Base-by-base conservation (phyloP, 2,888 invertebrate species). In the Dione juno region DNA sequence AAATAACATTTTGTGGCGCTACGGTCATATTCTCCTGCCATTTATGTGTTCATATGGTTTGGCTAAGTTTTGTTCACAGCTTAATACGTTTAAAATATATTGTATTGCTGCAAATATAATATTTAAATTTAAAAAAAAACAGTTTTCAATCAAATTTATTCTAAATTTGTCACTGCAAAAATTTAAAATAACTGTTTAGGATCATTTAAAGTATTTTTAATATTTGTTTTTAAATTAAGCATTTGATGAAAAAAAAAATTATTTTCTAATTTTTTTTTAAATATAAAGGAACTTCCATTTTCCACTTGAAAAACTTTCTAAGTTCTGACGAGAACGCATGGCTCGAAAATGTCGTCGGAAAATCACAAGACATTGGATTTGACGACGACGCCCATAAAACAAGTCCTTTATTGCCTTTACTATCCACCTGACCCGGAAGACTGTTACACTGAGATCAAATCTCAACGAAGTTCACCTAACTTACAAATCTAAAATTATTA, bases 351-450 rank as follows among this genome's bases (percentile, higher is more conserved):
- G 73, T 66, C 54, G 66, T 67, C 52, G 43, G 80, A 78, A 79
- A 82, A 82, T 82, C 80, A 82, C 82, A 84, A 77, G 77, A 75
- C 75, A 77, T 77, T 67, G 74, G 73, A 75, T 88, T 88, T 88
- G 85, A 88, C 84, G 81, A 77, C 76, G 84, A 85, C 81, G 80
- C 79, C 80, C 82, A 83, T 90, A 90, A 90, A 90, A 85, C 83
- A 83, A 85, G 82, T 83, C 82, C 86, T 89, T 90, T 87, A 89
- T 84, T 87, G 78, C 80, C 76, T 74, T 78, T 77, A 74, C 78
- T 75, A 79, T 76, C 78, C 81, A 83, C 82, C 81, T 83, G 81
- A 77, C 74, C 72, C 77, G 77, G 76, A 80, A 78, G 77, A 74
- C 71, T 74, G 73, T 75, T 67, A 68, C 76, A 78, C 76, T 67